Percentiles rank a stretch among this genome's conserved stretches.
phyloP scores from a whole-genome alignment of 1,140 invertebrate species.

The Schlechtendalia chinensis region DNA sequence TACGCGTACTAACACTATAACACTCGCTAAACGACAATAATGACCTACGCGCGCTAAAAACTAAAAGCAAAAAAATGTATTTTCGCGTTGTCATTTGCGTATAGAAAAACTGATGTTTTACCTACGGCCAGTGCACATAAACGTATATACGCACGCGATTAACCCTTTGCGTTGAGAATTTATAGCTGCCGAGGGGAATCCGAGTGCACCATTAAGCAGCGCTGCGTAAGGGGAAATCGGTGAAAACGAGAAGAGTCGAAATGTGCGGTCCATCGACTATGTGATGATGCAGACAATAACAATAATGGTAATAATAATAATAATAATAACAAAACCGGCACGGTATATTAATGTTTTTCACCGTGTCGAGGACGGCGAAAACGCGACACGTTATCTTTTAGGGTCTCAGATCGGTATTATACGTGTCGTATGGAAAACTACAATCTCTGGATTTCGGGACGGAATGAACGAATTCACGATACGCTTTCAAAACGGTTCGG shows the following conservation, averaged over 20 bases:
- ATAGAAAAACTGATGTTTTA: neutral
- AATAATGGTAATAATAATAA: conserved; percentile 22
- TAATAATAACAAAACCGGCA: neutral
- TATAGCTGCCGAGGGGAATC: neutral
- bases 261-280: neutral
- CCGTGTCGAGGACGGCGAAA: neutral
- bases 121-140: neutral
- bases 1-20: no score
- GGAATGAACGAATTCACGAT: no score
- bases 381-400: neutral
- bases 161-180: conserved; percentile 10
- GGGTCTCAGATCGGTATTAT: no score
- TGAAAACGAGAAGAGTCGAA: neutral
- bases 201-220: conserved; percentile 1
- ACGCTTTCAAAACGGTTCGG: no score
- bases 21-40: no score
- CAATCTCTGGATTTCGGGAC: no score
- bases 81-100: neutral
- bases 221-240: neutral
- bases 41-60: no score
- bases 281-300: neutral
- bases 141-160: neutral
- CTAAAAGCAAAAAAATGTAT: neutral
- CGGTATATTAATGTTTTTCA: neutral
- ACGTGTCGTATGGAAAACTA: no score